These are phyloP conservation scores for Lerista edwardsae DNA, from an alignment of 2,797 vertebrate species.

Conservation along the genomic window DNA sequence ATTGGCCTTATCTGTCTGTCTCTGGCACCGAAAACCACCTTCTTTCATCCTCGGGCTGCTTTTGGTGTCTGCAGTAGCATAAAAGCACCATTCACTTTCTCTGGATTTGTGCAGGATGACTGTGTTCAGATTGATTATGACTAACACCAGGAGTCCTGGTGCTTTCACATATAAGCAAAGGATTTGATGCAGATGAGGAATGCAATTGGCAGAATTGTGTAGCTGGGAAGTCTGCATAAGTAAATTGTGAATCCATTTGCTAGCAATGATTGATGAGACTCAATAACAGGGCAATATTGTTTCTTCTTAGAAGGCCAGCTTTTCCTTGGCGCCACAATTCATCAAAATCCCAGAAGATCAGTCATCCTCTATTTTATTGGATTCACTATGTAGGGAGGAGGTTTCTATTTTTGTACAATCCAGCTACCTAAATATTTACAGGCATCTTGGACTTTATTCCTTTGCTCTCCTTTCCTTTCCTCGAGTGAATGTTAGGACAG, in stretches of 20 bases:
- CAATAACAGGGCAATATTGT: neutral
- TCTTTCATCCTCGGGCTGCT: neutral
- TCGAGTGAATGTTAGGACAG: neutral
- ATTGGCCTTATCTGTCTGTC: too few species aligned
- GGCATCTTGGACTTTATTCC: neutral
- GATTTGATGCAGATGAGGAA: neutral
- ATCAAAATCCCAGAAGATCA: neutral
- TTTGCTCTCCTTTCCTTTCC: neutral
- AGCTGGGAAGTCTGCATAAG: neutral
- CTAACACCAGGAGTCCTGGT: too few species aligned
- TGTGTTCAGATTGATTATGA: neutral
- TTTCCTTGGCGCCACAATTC: neutral
- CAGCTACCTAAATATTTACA: neutral
- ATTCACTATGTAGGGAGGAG: neutral
- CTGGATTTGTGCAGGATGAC: neutral
- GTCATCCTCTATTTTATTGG: neutral
- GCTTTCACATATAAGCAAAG: neutral
- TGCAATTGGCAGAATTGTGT: neutral
- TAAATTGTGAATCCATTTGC: neutral
- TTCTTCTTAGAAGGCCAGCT: neutral
- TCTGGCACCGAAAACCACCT: neutral
- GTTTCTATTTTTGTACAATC: neutral
- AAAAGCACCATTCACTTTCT: neutral
- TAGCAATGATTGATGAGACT: neutral
- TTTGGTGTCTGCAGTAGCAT: neutral